Evolutionary conservation across 2,888 invertebrate genomes (phyloP), one percentile per base, ranked within the genome.

Genomic region (Imbricaverruca yamaguchii): DNA sequence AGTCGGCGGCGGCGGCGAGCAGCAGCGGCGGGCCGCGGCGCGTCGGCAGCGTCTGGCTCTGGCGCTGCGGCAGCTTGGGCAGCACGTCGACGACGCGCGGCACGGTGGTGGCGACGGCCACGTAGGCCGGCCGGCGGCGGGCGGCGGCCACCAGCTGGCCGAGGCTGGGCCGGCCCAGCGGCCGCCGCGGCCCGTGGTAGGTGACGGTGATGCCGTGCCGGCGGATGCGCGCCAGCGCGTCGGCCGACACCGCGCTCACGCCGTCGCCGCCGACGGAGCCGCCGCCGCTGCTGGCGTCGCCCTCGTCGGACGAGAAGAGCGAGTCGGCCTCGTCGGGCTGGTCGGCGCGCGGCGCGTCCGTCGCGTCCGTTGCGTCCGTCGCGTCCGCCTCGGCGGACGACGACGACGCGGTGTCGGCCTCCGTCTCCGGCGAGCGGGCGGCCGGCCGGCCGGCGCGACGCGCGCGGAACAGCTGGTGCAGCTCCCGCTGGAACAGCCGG

Each of bases 61-160:
- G 57, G 4, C 18, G 21, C 80, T 25, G 15, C 57, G 8, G 11
- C 12, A 13, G 53, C 74, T 53, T 81, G 80, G 63, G 80, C 25
- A 59, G 39, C 9, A 21, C 57, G 21, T 11, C 80, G 11, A 80
- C 80, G 10, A 80, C 80, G 80, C 59, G 61, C 21, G 57, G 55
- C 21, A 21, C 53, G 8, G 59, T 12, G 8, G 39, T 10, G 9
- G 63, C 21, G 10, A 65, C 69, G 57, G 65, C 65, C 11, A 74
- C 57, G 56, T 39, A 81, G 67, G 81, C 55, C 3, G 81, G 81
- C 65, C 55, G 81, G 1, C 39, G 81, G 56, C 81, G 55, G 6
- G 69, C 69, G 18, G 56, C 74, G 13, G 57, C 39, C 4, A 39
- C 23, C 21, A 39, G 39, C 23, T 23, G 74, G 7, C 55, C 57